Base-by-base conservation (phyloP, 2,888 invertebrate genomes). In the Phengaris arion region DNA sequence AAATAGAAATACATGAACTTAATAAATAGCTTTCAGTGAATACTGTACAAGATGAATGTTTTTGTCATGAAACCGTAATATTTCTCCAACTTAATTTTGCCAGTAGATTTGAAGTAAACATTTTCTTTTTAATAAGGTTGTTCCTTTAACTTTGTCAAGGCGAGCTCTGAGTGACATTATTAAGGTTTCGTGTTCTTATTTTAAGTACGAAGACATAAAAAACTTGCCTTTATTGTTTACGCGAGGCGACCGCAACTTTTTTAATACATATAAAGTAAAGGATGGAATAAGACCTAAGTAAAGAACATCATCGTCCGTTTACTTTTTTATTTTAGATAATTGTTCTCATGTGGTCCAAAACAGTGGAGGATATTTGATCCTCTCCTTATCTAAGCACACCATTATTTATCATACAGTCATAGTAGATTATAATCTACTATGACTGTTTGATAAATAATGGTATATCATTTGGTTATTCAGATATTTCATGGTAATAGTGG, bases 81-180 rank as follows among this genome's bases (percentile, higher is more conserved):
- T 64, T 64, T 64, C 35, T 64, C 22, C 59, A 64, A 64, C 64
- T 64, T 35, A 64, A 64, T 64, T 45, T 64, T 35, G 35, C 64
- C 64, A 64, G 64, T 64, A 64, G 64, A 64, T 64, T 64, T 64
- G 64, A 45, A 64, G 64, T 64, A 64, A 64, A 64, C 64, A 64
- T 64, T 64, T 64, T 64, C 35, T 64, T 64, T 59, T 64, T 64
- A 64, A 64, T 64, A 64, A 64, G 64, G 64, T 64, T 64, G 64
- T 64, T 35, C 35, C 64, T 64, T 64, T 35, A 64, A 64, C 64
- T 64, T 64, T 52, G 52, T 52, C 35, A 13, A 35, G 64, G 59
- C 57, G 15, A 57, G 22, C 64, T 64, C 35, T 7, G 64, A 64
- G 64, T 64, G 64, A 64, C 45, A 64, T 64, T 64, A 64, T 64